A percentile compares a stretch with the other conserved stretches of the same genome.
phyloP scores from a whole-genome alignment of 2,113 vertebrate species.

The Heliornis fulica region DNA sequence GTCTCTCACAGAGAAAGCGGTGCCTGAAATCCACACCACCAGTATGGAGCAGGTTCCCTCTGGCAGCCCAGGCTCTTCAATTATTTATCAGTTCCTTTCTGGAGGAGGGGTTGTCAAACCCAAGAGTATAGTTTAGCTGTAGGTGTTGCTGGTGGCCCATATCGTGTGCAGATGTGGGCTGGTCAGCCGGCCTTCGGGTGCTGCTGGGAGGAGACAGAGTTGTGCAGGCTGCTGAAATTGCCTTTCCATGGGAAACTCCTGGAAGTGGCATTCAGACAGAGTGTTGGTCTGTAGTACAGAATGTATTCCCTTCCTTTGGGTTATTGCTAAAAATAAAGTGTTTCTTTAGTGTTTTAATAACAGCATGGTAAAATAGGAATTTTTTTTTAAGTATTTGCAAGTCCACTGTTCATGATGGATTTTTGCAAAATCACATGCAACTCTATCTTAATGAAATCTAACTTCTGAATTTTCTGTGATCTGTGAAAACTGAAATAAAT shows the following conservation, averaged over 20 bases:
- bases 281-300: background rate
- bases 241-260: background rate
- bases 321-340: background rate
- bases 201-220: background rate
- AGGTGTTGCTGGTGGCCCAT: background rate
- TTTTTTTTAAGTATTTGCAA: background rate
- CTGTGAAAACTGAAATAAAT: background rate
- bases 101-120: background rate
- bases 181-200: background rate
- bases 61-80: background rate
- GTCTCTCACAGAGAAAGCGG: background rate
- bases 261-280: background rate
- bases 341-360: constrained; percentile 8
- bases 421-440: background rate
- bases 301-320: background rate
- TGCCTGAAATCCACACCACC: background rate
- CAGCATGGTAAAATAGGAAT: background rate
- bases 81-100: background rate
- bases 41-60: background rate
- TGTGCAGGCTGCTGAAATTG: background rate
- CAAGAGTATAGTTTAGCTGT: background rate
- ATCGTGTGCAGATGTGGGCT: background rate
- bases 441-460: background rate
- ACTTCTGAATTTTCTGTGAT: background rate
- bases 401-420: background rate